phyloP scores from a whole-genome alignment of 2,113 vertebrate genomes.

The Pterophyllum scalare region DNA sequence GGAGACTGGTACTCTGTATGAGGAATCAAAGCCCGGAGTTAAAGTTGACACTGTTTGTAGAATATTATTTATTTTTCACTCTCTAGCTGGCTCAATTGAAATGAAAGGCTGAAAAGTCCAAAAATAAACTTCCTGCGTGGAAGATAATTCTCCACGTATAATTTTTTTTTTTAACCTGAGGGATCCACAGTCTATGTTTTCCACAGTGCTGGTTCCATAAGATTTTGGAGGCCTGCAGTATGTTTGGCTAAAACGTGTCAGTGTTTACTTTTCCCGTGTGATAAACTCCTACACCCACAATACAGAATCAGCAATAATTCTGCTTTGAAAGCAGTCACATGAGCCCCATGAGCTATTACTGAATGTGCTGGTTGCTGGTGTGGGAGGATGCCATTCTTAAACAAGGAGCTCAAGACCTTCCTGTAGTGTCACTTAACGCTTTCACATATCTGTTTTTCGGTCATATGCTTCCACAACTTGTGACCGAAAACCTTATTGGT shows the following conservation, averaged over 20 bases:
- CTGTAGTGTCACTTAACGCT: conserved; percentile 15
- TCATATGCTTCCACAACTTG: conserved; percentile 60
- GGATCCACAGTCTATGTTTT: neutral
- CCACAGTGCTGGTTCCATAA: neutral
- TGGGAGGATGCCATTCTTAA: conserved; percentile 35
- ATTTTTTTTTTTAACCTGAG: neutral
- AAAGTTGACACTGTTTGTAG: neutral
- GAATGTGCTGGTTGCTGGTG: neutral
- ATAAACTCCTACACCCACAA: neutral
- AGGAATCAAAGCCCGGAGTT: neutral
- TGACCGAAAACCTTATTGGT: conserved; percentile 50
- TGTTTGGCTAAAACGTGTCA: neutral
- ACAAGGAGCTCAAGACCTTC: neutral
- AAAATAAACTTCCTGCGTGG: neutral
- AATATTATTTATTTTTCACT: neutral
- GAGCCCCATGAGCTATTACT: conserved; percentile 43
- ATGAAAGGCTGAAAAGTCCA: neutral
- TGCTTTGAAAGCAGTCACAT: conserved; percentile 54
- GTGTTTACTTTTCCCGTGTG: neutral
- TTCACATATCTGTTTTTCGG: conserved; percentile 13
- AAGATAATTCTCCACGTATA: neutral
- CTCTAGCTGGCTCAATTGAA: neutral
- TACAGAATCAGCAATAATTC: conserved; percentile 13
- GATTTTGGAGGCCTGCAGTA: neutral
- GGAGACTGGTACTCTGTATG: too few species aligned